Percentiles rank a stretch among this genome's conserved stretches.
These are phyloP conservation scores for Luidia sarsii DNA, from an alignment of 53 echinoderm and acorn worm genomes.

Conservation along the genomic window DNA sequence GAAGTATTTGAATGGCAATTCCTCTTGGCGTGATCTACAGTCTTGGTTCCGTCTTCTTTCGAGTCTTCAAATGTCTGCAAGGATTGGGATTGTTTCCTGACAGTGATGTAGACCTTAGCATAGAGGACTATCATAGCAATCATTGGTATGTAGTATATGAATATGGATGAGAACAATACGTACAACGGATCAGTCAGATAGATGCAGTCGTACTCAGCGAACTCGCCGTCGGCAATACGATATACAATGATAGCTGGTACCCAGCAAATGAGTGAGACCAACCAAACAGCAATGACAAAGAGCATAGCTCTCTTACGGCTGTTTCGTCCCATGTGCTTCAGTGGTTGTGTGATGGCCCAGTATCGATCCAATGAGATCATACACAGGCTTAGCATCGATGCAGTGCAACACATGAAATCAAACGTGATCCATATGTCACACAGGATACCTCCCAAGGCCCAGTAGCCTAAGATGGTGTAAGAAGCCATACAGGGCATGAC, in stretches of 20 bases:
- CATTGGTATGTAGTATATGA: constrained; percentile 67
- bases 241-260: constrained; percentile 54
- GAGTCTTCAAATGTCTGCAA: constrained; percentile 5
- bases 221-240: constrained; percentile 26
- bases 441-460: constrained; percentile 65
- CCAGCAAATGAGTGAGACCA: constrained; percentile 58
- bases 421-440: constrained; percentile 72
- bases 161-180: constrained; percentile 53
- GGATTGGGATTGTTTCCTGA: constrained; percentile 21
- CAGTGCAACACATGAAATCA: constrained; percentile 76
- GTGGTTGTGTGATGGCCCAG: constrained; percentile 69
- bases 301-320: constrained; percentile 39
- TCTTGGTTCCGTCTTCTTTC: not conserved
- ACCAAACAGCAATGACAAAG: constrained; percentile 55
- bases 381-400: constrained; percentile 69
- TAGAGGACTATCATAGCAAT: constrained; percentile 57
- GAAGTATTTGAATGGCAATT: no score
- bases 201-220: constrained; percentile 45
- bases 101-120: constrained; percentile 39
- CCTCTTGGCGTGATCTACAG: not conserved
- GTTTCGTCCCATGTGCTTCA: constrained; percentile 47
- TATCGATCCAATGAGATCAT: constrained; percentile 77
- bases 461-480: constrained; percentile 62
- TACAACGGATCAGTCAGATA: constrained; percentile 67
- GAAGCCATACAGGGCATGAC: constrained; percentile 72